These are phyloP conservation scores for Equus przewalskii DNA, from an alignment of 2,113 vertebrate genomes.

Conservation along the genomic window DNA sequence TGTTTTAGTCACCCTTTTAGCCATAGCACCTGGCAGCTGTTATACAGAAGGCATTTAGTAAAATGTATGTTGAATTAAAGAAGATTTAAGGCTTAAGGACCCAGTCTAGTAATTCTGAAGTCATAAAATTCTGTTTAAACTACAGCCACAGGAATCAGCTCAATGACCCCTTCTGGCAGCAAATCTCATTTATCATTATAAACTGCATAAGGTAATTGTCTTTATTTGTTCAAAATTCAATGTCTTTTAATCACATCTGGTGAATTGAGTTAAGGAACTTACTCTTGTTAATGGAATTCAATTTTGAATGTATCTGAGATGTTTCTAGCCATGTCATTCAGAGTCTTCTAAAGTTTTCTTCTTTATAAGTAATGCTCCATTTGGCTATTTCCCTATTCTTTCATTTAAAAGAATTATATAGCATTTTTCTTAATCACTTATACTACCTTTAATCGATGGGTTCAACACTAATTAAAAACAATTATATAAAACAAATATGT, in stretches of 20 bases:
- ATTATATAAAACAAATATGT: not conserved
- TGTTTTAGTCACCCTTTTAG: not conserved
- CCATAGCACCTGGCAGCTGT: not conserved
- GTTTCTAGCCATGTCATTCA: not conserved
- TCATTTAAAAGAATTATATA: not conserved
- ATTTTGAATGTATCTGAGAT: constrained; percentile 19
- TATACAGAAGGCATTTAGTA: not conserved
- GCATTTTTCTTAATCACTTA: not conserved
- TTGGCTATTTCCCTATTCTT: not conserved
- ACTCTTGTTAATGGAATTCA: not conserved
- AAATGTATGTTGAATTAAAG: constrained; percentile 59
- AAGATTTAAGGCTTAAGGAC: not conserved
- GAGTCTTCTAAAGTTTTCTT: not conserved
- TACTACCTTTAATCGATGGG: constrained; percentile 2
- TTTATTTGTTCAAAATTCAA: constrained; percentile 70
- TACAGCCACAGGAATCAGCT: constrained; percentile 20
- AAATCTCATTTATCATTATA: constrained; percentile 60
- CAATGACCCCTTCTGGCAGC: not conserved
- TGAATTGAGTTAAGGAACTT: constrained; percentile 47
- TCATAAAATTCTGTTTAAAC: constrained; percentile 66
- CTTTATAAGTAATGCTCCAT: not conserved
- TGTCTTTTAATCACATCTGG: constrained; percentile 54
- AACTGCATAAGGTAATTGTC: constrained; percentile 58
- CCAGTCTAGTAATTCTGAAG: constrained; percentile 52
- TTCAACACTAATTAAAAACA: not conserved